Percentiles rank a stretch among this genome's conserved stretches.
Evolutionary conservation across 2,113 vertebrate genomes (phyloP).

Genomic region (Craseonycteris thonglongyai): DNA sequence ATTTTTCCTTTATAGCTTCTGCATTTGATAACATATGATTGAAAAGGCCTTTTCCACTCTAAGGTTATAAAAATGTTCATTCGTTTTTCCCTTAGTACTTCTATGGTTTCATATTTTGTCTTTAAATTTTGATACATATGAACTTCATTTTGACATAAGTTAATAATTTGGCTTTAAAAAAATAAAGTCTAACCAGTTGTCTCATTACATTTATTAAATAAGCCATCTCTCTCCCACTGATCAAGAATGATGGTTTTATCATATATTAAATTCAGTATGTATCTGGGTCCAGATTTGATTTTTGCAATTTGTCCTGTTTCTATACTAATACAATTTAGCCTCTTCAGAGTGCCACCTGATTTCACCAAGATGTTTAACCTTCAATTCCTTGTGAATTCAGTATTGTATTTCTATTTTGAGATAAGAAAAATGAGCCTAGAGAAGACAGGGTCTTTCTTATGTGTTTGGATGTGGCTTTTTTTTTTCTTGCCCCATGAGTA

Average conservation of each 20-base stretch:
- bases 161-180: background rate
- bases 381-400: background rate
- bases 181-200: background rate
- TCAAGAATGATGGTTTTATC: background rate
- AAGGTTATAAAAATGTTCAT: constrained; percentile 13
- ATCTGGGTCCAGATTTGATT: background rate
- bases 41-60: background rate
- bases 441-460: background rate
- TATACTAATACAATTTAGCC: background rate
- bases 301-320: background rate
- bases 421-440: background rate
- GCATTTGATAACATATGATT: background rate
- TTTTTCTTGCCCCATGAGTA: background rate
- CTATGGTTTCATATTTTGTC: background rate
- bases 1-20: background rate
- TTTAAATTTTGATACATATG: background rate
- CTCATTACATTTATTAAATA: background rate
- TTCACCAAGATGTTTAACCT: background rate
- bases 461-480: background rate
- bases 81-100: background rate
- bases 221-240: background rate
- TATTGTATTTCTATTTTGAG: background rate
- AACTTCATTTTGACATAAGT: constrained; percentile 20
- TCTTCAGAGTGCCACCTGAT: background rate
- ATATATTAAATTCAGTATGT: background rate